Evolutionary conservation across 1,140 invertebrate species (phyloP).

Genomic region (Diachasma alloeum): DNA sequence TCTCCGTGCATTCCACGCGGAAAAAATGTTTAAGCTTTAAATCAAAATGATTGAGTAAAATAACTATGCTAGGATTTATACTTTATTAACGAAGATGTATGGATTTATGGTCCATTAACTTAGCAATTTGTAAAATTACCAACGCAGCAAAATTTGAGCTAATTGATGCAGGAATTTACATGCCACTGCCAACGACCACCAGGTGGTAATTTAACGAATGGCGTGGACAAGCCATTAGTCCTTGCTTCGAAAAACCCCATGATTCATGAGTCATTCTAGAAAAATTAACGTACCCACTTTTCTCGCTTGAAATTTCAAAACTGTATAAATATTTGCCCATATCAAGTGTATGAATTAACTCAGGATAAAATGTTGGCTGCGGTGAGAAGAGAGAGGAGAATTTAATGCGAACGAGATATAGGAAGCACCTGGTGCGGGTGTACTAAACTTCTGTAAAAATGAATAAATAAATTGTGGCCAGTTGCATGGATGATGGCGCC

Average conservation of each 20-base stretch:
- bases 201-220: neutral
- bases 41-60: neutral
- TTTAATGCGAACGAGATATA: neutral
- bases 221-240: neutral
- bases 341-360: neutral
- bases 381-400: neutral
- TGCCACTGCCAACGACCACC: neutral
- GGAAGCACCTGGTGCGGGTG: neutral
- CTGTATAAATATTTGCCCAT: neutral
- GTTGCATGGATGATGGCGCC: conserved; percentile 19
- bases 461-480: conserved; percentile 9
- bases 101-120: neutral
- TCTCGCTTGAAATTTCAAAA: neutral
- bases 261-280: neutral
- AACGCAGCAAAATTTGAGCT: neutral
- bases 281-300: neutral
- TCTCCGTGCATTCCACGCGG: too few relatives aligned
- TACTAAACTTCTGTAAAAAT: neutral
- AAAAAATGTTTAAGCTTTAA: neutral
- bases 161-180: conserved; percentile 5
- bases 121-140: neutral
- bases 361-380: neutral
- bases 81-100: neutral
- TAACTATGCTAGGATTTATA: neutral
- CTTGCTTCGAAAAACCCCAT: neutral